Conservation (phyloP, 30 jellyfish, hydroid and myxozoan genomes). For the Chironex yamaguchii region DNA sequence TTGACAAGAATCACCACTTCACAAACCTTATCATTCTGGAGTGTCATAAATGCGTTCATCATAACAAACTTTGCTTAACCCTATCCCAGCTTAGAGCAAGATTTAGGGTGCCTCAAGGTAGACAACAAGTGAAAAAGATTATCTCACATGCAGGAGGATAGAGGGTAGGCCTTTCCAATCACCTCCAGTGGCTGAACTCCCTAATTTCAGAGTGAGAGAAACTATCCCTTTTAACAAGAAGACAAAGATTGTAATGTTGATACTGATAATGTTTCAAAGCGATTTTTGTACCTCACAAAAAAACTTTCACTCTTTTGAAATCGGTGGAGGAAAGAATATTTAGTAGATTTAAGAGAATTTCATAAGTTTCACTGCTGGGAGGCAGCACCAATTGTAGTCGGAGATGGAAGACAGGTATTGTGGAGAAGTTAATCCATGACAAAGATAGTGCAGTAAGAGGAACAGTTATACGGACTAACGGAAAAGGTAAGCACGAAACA, state of each 20-base stretch:
- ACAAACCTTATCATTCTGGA: constrained; percentile 26
- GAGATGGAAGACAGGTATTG: constrained; percentile 1
- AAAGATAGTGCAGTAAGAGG: background rate
- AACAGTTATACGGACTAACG: background rate
- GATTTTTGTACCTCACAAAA: constrained; percentile 18
- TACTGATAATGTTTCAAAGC: background rate
- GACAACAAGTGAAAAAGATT: constrained; percentile 62
- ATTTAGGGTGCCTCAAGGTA: constrained; percentile 68
- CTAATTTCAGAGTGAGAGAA: constrained; percentile 49
- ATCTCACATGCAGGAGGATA: constrained; percentile 11
- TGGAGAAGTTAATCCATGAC: background rate
- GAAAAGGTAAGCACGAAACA: background rate
- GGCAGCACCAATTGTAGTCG: too few species aligned
- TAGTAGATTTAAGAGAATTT: constrained; percentile 36
- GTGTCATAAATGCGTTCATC: constrained; percentile 63
- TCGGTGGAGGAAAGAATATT: constrained; percentile 33
- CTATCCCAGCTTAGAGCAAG: constrained; percentile 56
- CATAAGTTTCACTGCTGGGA: too few species aligned
- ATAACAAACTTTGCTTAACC: constrained; percentile 49
- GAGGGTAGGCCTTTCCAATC: constrained; percentile 18
- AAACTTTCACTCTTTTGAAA: constrained; percentile 15
- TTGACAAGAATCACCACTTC: constrained; percentile 37
- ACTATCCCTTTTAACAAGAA: constrained; percentile 45
- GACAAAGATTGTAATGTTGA: background rate
- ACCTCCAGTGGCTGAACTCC: constrained; percentile 42